phyloP scores from a whole-genome alignment of 2,113 vertebrate genomes.

The Athene noctua region DNA sequence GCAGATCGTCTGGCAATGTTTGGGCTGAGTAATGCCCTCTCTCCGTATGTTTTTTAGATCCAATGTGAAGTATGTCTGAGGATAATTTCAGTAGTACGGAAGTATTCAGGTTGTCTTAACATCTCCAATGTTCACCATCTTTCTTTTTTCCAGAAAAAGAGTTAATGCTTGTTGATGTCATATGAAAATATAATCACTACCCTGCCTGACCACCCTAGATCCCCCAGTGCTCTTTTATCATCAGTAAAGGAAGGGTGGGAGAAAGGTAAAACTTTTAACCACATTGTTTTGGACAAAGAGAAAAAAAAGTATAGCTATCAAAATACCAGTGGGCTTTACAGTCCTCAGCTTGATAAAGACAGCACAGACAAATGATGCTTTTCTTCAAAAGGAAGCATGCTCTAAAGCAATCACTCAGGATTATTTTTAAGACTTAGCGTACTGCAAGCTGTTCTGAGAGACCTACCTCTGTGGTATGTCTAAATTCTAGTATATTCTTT shows the following conservation, averaged over 20 bases:
- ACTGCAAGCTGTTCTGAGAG: background rate
- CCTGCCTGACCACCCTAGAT: background rate
- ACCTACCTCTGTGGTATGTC: background rate
- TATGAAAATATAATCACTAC: background rate
- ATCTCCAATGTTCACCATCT: background rate
- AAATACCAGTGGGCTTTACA: background rate
- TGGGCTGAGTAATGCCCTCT: background rate
- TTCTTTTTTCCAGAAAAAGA: background rate
- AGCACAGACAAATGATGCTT: background rate
- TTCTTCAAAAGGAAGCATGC: background rate
- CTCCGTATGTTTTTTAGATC: background rate
- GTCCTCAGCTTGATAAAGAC: background rate
- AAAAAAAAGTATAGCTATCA: background rate
- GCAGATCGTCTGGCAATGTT: background rate
- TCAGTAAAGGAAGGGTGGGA: background rate
- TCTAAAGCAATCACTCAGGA: background rate
- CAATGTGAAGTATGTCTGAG: background rate
- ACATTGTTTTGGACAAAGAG: background rate
- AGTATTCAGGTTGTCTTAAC: background rate
- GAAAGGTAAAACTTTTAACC: background rate
- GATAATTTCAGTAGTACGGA: background rate
- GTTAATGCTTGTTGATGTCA: background rate
- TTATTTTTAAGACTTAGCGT: background rate
- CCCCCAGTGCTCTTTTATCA: background rate
- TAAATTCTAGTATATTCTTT: constrained; percentile 25